phyloP scores from a whole-genome alignment of 2,113 vertebrate genomes.

The Gallinago media region DNA sequence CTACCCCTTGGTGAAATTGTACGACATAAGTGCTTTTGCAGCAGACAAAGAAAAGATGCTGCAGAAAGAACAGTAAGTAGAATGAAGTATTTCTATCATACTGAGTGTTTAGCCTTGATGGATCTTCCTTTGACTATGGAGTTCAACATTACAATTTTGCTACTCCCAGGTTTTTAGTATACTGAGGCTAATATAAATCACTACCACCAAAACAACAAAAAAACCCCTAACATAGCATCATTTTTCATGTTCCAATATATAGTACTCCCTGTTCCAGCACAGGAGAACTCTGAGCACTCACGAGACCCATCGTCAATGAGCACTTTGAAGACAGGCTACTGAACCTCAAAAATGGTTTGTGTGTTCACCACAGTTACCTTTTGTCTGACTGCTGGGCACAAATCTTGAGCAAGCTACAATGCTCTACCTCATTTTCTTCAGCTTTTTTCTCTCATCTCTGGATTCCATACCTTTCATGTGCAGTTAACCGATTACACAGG shows the following conservation, averaged over 20 bases:
- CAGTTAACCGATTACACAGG: conserved; percentile 42
- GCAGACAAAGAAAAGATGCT: background rate
- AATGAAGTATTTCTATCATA: background rate
- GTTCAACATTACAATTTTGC: background rate
- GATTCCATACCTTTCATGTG: conserved; percentile 45
- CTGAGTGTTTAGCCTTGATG: background rate
- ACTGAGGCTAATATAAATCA: background rate
- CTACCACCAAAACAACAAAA: background rate
- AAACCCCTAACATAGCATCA: background rate
- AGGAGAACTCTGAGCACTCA: background rate
- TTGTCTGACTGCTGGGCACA: background rate
- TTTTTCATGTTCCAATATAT: background rate
- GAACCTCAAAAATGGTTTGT: background rate
- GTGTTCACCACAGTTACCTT: background rate
- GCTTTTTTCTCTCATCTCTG: conserved; percentile 37
- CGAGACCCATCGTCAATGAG: background rate
- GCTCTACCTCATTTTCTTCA: conserved; percentile 14
- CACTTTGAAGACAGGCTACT: background rate
- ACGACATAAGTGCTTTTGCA: background rate
- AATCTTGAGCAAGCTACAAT: conserved; percentile 20
- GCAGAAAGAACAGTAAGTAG: background rate
- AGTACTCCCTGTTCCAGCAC: background rate
- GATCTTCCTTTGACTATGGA: background rate
- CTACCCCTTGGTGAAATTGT: background rate
- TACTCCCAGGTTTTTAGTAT: background rate